Evolutionary conservation across 2,888 invertebrate species (phyloP).

Genomic region (Drosophila nr. perissopoda): DNA sequence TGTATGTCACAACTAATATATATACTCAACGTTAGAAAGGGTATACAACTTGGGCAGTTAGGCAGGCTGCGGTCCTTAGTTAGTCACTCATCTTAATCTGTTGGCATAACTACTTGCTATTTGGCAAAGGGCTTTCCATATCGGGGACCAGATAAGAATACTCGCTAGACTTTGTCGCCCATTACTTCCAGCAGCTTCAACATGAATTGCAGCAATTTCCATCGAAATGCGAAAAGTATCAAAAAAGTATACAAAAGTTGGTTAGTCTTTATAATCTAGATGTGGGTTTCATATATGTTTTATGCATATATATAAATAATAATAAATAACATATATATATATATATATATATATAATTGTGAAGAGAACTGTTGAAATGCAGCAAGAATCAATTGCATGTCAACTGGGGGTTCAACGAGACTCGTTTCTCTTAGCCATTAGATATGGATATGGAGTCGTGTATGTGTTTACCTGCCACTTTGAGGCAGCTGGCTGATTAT

Average conservation of each 20-base stretch:
- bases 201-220: background rate
- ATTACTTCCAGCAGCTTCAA: constrained; percentile 3
- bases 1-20: background rate
- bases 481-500: constrained; percentile 48
- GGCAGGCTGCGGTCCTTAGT: constrained; percentile 22
- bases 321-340: no score
- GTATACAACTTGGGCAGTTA: constrained; percentile 16
- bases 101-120: constrained; percentile 40
- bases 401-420: background rate
- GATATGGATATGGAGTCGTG: background rate
- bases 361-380: background rate
- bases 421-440: background rate
- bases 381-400: background rate
- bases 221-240: background rate
- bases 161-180: constrained; percentile 1
- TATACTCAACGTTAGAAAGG: background rate
- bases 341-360: background rate
- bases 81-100: constrained; percentile 46
- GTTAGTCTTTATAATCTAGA: background rate
- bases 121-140: constrained; percentile 31
- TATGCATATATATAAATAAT: background rate
- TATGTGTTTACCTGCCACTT: constrained; percentile 35
- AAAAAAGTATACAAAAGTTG: background rate
- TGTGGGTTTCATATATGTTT: background rate
- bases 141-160: constrained; percentile 17